Conservation (phyloP, 2,113 vertebrate species). For the Neogale vison region DNA sequence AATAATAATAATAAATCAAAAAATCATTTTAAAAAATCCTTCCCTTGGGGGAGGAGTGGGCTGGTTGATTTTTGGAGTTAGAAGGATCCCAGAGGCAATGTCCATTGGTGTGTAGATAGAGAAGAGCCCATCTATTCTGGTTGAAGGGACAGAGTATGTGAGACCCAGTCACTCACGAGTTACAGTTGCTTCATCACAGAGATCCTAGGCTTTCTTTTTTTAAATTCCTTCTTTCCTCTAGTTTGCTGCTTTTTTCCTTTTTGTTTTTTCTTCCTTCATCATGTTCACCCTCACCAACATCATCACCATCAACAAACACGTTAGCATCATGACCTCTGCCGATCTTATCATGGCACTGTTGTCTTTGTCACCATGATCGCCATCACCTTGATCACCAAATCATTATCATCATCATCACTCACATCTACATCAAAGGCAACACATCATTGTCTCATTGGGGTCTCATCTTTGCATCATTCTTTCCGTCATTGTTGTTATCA, state of each 20-base stretch:
- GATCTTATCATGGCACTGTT: not conserved
- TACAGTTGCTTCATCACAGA: not conserved
- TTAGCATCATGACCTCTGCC: rapidly evolving
- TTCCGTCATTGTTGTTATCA: not conserved
- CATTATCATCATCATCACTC: not conserved
- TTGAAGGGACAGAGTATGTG: not conserved
- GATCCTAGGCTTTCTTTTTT: not conserved
- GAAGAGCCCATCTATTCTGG: not conserved
- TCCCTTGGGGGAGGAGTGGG: not conserved
- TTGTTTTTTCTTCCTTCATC: not conserved
- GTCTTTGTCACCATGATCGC: too few relatives aligned
- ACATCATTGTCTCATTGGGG: not conserved
- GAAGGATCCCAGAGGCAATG: too few relatives aligned
- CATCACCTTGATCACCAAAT: rapidly evolving
- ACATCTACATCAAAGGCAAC: not conserved
- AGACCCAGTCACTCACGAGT: not conserved
- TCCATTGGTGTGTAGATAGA: rapidly evolving
- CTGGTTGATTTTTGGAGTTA: not conserved
- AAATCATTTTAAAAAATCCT: not conserved
- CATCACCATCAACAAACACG: too few relatives aligned
- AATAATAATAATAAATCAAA: not conserved
- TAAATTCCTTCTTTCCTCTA: not conserved
- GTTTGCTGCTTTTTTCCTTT: not conserved
- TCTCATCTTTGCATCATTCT: not conserved
- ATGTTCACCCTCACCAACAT: not conserved